Conservation (phyloP, 2,888 invertebrate species). For the Calephelis perditalis region DNA sequence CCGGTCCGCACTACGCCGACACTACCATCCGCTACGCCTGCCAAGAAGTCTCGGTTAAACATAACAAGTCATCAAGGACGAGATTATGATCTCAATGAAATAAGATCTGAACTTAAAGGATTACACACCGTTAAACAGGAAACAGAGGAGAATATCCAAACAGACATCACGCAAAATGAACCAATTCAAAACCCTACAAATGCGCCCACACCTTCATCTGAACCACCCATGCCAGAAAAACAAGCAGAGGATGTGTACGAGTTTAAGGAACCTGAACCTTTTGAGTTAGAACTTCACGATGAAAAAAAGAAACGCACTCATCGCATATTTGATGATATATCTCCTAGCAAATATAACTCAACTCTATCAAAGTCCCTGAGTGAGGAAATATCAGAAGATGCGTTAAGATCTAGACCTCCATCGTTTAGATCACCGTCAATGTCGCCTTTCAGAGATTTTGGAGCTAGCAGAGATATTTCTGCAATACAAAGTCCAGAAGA, state of each 20-base stretch:
- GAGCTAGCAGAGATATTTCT: conserved; percentile 72
- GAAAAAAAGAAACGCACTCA: conserved; percentile 72
- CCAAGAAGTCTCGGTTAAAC: conserved; percentile 54
- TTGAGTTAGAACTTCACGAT: conserved; percentile 87
- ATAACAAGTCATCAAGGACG: conserved; percentile 62
- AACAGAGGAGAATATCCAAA: conserved; percentile 50
- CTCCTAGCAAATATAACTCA: conserved; percentile 68
- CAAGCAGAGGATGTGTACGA: conserved; percentile 86
- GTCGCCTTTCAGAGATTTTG: conserved; percentile 66
- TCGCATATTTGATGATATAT: conserved; percentile 72
- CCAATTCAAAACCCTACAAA: conserved; percentile 29
- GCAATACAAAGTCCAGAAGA: conserved; percentile 81
- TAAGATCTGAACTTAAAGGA: conserved; percentile 90
- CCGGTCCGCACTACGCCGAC: conserved; percentile 55
- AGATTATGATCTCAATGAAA: conserved; percentile 91
- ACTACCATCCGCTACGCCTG: conserved; percentile 50
- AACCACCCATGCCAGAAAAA: conserved; percentile 51
- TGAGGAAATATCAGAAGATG: conserved; percentile 76
- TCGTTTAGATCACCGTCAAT: conserved; percentile 61
- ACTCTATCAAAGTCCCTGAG: conserved; percentile 66
- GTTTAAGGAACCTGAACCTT: conserved; percentile 93
- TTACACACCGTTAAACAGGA: conserved; percentile 77
- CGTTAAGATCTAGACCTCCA: conserved; percentile 48
- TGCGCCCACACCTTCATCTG: conserved; percentile 35
- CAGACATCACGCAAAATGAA: conserved; percentile 51